Percentiles rank a stretch among this genome's conserved stretches.
Evolutionary conservation across 2,888 invertebrate genomes (phyloP).

Genomic region (Pseudococcus viburni): DNA sequence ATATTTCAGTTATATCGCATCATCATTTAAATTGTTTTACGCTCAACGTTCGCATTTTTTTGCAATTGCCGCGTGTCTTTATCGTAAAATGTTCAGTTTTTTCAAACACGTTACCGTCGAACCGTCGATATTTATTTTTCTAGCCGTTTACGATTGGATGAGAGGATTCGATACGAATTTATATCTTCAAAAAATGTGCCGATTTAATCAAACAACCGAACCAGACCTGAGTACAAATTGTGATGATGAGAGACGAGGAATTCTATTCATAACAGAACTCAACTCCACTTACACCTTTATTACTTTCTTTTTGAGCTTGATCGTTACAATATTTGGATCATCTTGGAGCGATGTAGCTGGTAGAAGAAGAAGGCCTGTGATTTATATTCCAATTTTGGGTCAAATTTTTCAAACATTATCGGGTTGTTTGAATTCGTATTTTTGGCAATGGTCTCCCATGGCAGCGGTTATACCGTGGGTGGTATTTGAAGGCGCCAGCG

Average conservation of each 20-base stretch:
- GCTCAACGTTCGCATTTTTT: no score
- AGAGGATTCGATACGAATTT: constrained; percentile 1
- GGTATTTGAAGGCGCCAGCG: no score
- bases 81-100: no score
- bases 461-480: no score
- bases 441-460: no score
- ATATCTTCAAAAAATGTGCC: constrained; percentile 61
- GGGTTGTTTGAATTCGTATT: no score
- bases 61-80: no score
- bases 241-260: constrained; percentile 41
- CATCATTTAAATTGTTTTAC: no score
- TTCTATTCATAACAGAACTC: background rate
- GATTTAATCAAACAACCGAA: background rate
- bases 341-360: constrained; percentile 41
- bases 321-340: background rate
- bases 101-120: background rate
- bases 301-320: background rate
- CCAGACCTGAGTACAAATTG: constrained; percentile 59
- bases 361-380: constrained; percentile 65
- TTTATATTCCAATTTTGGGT: no score
- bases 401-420: no score
- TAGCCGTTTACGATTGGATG: no score
- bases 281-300: background rate
- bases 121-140: background rate
- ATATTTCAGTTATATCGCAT: no score